phyloP scores from a whole-genome alignment of 2,113 vertebrate species.

The Muntiacus muntjak region DNA sequence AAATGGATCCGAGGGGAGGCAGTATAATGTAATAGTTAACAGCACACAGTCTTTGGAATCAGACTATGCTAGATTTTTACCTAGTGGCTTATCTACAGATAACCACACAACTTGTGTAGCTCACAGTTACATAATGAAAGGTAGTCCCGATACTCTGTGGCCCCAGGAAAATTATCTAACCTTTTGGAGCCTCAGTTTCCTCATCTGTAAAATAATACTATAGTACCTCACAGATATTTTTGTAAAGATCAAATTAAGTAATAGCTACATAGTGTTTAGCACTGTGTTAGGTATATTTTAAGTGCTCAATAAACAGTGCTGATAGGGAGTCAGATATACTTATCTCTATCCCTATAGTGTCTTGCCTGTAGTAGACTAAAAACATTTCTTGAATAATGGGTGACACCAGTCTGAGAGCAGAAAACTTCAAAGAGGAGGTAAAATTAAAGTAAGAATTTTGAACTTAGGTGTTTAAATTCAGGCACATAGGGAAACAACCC shows the following conservation, averaged over 20 bases:
- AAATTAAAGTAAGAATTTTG: neutral
- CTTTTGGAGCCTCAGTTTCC: neutral
- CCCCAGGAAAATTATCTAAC: neutral
- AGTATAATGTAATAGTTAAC: neutral
- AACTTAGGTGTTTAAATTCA: neutral
- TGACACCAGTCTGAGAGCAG: neutral
- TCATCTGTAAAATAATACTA: neutral
- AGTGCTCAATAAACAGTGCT: neutral
- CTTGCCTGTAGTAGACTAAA: neutral
- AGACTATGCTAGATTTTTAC: neutral
- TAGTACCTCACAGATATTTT: neutral
- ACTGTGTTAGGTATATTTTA: neutral
- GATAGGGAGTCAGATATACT: neutral
- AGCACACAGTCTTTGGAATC: neutral
- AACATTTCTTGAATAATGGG: slow-evolving; percentile 26
- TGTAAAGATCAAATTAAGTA: neutral
- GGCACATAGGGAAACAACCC: neutral
- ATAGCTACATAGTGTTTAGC: neutral
- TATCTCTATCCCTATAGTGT: neutral
- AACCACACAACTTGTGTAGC: neutral
- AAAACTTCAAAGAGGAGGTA: neutral
- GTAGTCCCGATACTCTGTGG: neutral
- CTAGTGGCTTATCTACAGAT: neutral
- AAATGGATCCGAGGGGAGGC: neutral
- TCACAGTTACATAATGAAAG: neutral